phyloP scores from a whole-genome alignment of 2,888 invertebrate species.

The Cremastinae sp. region DNA sequence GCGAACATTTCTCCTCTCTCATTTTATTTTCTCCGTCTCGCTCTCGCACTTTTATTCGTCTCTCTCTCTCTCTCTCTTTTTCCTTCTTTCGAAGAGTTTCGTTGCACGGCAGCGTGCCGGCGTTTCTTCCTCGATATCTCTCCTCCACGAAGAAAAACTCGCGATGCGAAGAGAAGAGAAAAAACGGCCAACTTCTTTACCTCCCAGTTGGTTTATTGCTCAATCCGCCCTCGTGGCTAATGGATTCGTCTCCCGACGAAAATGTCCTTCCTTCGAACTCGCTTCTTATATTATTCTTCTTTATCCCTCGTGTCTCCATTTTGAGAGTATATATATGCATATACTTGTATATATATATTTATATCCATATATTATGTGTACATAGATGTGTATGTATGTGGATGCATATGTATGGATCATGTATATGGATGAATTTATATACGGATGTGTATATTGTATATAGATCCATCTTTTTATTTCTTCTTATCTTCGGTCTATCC shows the following conservation, averaged over 20 bases:
- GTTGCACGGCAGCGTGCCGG: slow-evolving; percentile 46
- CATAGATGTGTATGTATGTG: no score
- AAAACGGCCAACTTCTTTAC: slow-evolving; percentile 72
- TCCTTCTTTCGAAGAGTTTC: slow-evolving; percentile 23
- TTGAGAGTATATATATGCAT: slow-evolving; percentile 17
- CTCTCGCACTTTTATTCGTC: slow-evolving; percentile 20
- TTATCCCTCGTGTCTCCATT: slow-evolving; percentile 16
- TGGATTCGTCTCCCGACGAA: slow-evolving; percentile 76
- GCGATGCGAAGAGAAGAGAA: slow-evolving; percentile 35
- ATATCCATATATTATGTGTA: neutral
- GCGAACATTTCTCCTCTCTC: slow-evolving; percentile 28
- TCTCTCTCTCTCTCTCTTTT: slow-evolving; percentile 16
- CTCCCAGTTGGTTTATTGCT: slow-evolving; percentile 80
- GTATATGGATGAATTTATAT: no score
- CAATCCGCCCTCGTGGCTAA: slow-evolving; percentile 78
- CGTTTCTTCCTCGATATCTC: slow-evolving; percentile 34
- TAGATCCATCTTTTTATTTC: no score
- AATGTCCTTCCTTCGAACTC: slow-evolving; percentile 47
- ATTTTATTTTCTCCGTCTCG: slow-evolving; percentile 3
- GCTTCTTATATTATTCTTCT: slow-evolving; percentile 37
- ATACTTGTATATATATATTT: slow-evolving; percentile 4
- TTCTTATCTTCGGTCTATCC: no score
- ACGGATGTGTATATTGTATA: no score
- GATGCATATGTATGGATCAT: no score
- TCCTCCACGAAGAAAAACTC: slow-evolving; percentile 33